Evolutionary conservation across 2,888 invertebrate genomes (phyloP), one percentile per base, ranked within the genome.

Genomic region (Lasius platythorax): DNA sequence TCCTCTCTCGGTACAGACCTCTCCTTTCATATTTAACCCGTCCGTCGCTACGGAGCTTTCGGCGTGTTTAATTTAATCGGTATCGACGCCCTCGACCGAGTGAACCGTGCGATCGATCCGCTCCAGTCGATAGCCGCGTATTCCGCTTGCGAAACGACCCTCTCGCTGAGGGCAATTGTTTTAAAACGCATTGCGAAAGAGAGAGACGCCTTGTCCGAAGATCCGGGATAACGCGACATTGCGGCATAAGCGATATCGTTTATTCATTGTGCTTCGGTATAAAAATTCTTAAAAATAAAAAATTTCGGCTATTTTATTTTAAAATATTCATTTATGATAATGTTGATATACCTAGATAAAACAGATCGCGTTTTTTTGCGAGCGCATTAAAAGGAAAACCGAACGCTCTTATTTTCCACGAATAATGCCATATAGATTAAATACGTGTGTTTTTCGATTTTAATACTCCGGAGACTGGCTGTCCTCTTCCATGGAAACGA

Each of bases 61-160:
- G 89, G 87, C 90, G 90, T 91, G 91, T 92, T 93, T 93, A 93
- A 92, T 94, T 94, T 94, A 94, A 94, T 94, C 94, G 94, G 93
- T 92, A 94, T 93, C 92, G 93, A 93, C 94, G 93, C 91, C 91
- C 93, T 92, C 92, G 90, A 88, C 89, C 88, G 90, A 91, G 73
- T 90, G 90, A 91, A 90, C 91, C 88, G 88, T 72, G 37, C 67
- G 83, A 58, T 78, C 83, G 83, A 76, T 79, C 82, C 58, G 79
- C 33, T 58, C 73, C 53, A 73, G 18, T 46, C 82, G 70, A 70
- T 61, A 78, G 56, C 83, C 84, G 67, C 76, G 82, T 87, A 90
- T 86, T 85, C 82, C 84, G 73, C 76, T 82, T 67, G 56, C 85
- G 83, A 84, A 87, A 89, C 84, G 75, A 79, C 82, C 83, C 73